Percentiles rank a stretch among this genome's conserved stretches.
These are phyloP conservation scores for Drosophila littoralis DNA, from an alignment of 1,140 invertebrate species.

Conservation along the genomic window DNA sequence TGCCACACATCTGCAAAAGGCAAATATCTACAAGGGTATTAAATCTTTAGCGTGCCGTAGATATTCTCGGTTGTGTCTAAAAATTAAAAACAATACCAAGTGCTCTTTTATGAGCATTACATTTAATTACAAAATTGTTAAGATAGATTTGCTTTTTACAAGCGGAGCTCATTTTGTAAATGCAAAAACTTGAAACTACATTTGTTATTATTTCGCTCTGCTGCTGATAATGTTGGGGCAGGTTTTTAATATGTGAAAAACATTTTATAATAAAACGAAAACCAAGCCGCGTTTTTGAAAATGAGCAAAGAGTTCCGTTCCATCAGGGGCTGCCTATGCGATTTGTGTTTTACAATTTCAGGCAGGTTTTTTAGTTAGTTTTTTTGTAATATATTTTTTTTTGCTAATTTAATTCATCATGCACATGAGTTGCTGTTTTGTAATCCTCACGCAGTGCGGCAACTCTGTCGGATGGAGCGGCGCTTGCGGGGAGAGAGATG, in stretches of 20 bases:
- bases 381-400: constrained; percentile 21
- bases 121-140: too few relatives aligned
- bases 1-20: too few relatives aligned
- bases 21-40: too few relatives aligned
- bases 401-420: constrained; percentile 81
- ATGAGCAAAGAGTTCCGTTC: not conserved
- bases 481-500: constrained; percentile 5
- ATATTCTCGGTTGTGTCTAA: too few relatives aligned
- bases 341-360: constrained; percentile 24
- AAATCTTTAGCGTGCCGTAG: too few relatives aligned
- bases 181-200: too few relatives aligned
- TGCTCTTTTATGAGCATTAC: too few relatives aligned
- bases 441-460: constrained; percentile 60
- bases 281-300: not conserved
- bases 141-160: too few relatives aligned
- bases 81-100: too few relatives aligned
- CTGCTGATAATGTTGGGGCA: constrained; percentile 7
- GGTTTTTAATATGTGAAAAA: not conserved
- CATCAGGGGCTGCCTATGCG: not conserved
- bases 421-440: constrained; percentile 81
- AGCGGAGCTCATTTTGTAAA: too few relatives aligned
- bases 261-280: constrained; percentile 4
- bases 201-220: too few relatives aligned
- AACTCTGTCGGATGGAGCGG: constrained; percentile 7
- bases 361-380: constrained; percentile 26